Evolutionary conservation across 2,888 invertebrate genomes (phyloP).

Genomic region (Orthosia gracilis): DNA sequence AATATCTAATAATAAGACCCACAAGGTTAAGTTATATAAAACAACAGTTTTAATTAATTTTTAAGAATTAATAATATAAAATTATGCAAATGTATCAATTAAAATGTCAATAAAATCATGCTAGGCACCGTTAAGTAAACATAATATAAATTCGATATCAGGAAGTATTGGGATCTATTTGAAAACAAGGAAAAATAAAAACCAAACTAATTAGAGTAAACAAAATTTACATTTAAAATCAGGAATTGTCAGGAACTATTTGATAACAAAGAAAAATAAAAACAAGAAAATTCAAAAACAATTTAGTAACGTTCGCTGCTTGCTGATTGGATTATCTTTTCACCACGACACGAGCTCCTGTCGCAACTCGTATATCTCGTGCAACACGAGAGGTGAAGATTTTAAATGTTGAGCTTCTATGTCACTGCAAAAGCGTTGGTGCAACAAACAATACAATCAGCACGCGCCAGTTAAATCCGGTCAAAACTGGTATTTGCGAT

Average conservation of each 20-base stretch:
- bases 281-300: neutral
- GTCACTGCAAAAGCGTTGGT: conserved; percentile 31
- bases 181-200: neutral
- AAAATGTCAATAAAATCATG: conserved; percentile 5
- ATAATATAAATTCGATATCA: neutral
- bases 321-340: conserved; percentile 16
- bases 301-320: neutral
- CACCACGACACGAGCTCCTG: neutral
- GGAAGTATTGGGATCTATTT: no score
- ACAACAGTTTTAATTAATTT: neutral
- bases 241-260: neutral
- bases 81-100: conserved; percentile 7
- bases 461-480: conserved; percentile 23
- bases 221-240: neutral
- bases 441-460: conserved; percentile 43
- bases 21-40: conserved; percentile 9
- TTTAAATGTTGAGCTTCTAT: conserved; percentile 35
- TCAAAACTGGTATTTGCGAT: conserved; percentile 38
- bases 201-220: neutral
- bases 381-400: conserved; percentile 22
- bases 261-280: neutral
- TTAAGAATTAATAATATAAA: neutral
- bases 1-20: neutral
- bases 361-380: conserved; percentile 10
- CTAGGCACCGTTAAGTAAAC: neutral